Evolutionary conservation across 2,797 vertebrate species (phyloP).

Genomic region (Coendou prehensilis): DNA sequence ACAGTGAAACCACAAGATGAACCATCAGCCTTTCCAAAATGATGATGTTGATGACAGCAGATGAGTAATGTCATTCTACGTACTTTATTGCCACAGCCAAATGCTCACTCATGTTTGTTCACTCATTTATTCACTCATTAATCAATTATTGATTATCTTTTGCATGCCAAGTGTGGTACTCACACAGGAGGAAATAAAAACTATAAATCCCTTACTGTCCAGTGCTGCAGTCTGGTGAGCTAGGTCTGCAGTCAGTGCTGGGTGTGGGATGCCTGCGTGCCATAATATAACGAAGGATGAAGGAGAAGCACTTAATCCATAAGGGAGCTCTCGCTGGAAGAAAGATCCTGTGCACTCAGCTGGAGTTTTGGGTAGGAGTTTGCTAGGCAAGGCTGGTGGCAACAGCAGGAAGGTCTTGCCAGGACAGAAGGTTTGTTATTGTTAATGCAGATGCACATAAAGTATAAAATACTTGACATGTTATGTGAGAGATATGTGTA

Average conservation of each 20-base stretch:
- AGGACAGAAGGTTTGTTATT: neutral
- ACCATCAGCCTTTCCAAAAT: neutral
- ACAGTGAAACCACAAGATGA: neutral
- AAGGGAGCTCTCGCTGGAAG: neutral
- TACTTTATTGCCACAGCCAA: neutral
- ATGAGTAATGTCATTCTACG: rapidly evolving
- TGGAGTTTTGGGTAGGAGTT: rapidly evolving
- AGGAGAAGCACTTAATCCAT: no score
- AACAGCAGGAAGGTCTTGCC: no score
- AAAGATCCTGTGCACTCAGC: rapidly evolving
- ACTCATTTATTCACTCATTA: neutral
- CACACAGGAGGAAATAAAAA: neutral
- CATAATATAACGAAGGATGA: rapidly evolving
- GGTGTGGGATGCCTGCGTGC: rapidly evolving
- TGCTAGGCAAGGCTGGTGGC: rapidly evolving
- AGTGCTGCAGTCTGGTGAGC: rapidly evolving
- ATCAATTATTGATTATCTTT: neutral
- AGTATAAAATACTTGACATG: neutral
- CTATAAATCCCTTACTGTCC: no score
- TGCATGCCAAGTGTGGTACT: neutral
- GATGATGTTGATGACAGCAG: rapidly evolving
- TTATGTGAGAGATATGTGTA: rapidly evolving
- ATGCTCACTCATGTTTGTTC: neutral
- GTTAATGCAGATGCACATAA: neutral
- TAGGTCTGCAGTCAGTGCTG: rapidly evolving